A percentile compares a stretch with the other conserved stretches of the same genome.
Evolutionary conservation across 2,113 vertebrate genomes (phyloP).

Genomic region (Bettongia penicillata): DNA sequence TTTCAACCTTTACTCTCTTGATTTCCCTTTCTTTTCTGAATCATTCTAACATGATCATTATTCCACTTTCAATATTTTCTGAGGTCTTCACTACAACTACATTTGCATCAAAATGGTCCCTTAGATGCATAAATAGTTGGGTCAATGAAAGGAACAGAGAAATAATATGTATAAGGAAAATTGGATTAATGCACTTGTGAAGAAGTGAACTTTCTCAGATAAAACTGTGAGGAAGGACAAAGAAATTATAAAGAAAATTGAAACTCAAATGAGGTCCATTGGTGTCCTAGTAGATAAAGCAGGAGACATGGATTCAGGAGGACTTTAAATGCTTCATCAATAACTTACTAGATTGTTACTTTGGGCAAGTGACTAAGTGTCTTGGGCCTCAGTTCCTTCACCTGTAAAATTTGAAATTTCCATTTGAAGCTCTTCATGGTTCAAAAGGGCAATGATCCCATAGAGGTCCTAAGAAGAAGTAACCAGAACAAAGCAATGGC

Average conservation of each 20-base stretch:
- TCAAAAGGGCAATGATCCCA: not conserved
- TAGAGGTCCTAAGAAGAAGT: not conserved
- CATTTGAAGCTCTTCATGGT: not conserved
- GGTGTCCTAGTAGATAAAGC: not conserved
- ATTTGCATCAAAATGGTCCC: not conserved
- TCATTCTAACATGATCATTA: not conserved
- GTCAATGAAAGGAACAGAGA: not conserved
- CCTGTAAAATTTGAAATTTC: not conserved
- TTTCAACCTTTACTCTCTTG: conserved; percentile 6
- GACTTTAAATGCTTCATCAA: not conserved
- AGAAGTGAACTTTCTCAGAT: too few relatives aligned
- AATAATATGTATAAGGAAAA: too few relatives aligned
- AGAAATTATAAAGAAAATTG: not conserved
- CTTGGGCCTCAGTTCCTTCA: not conserved
- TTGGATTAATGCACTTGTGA: too few relatives aligned
- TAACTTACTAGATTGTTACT: not conserved
- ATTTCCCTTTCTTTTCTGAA: not conserved
- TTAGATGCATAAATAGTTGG: not conserved
- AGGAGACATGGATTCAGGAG: not conserved
- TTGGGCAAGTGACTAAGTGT: not conserved
- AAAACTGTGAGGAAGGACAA: not conserved
- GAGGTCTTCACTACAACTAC: not conserved
- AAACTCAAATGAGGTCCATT: not conserved
- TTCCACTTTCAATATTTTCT: conserved; percentile 1
- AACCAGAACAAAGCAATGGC: not conserved